Evolutionary conservation across 2,113 vertebrate genomes (phyloP).

Genomic region (Salminus brasiliensis): DNA sequence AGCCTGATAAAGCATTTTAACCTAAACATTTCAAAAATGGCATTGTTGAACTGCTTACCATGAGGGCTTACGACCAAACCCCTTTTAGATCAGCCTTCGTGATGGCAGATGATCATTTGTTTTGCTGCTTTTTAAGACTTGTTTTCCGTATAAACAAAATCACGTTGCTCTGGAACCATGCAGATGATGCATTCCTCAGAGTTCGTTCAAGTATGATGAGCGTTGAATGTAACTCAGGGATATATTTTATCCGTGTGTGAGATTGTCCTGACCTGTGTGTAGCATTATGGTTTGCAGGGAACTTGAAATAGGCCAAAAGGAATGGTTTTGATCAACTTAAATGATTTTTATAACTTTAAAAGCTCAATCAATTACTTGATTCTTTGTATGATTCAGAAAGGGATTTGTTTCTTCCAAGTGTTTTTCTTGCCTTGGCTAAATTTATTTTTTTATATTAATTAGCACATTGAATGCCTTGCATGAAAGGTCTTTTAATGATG

Average conservation of each 20-base stretch:
- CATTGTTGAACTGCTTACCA: background rate
- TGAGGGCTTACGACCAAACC: background rate
- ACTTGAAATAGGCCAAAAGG: background rate
- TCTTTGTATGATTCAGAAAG: conserved; percentile 26
- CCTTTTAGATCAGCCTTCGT: background rate
- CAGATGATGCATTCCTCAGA: conserved; percentile 14
- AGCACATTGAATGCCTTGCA: conserved; percentile 2
- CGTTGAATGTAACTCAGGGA: conserved; percentile 32
- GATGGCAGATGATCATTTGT: background rate
- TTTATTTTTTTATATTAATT: conserved; percentile 25
- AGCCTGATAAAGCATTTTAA: conserved; percentile 16
- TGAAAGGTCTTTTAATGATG: conserved; percentile 21
- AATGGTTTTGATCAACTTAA: background rate
- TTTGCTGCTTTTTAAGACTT: background rate
- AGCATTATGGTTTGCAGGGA: background rate
- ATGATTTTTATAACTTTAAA: background rate
- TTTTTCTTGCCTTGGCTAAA: background rate
- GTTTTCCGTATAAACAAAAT: background rate
- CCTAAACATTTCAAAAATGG: conserved; percentile 12
- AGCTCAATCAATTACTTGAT: background rate
- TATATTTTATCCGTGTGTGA: conserved; percentile 4
- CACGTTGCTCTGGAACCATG: background rate
- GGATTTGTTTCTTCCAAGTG: conserved; percentile 16
- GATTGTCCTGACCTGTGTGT: background rate
- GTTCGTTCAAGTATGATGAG: background rate